Percentiles rank a stretch among this genome's conserved stretches.
Conservation (phyloP, 2,113 vertebrate genomes). For the Leucopsar rothschildi region DNA sequence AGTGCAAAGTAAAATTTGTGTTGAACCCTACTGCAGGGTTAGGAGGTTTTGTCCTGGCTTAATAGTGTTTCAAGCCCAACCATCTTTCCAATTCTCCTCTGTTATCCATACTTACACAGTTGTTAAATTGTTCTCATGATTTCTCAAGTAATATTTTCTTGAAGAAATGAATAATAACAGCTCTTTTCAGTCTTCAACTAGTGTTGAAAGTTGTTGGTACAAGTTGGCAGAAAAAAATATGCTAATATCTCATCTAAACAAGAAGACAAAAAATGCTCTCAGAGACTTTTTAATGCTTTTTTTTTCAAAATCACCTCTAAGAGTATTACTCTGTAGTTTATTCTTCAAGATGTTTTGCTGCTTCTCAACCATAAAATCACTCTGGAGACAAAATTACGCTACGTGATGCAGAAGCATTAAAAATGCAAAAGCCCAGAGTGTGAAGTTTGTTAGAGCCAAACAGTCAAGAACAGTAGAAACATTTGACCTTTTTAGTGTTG, state of each 20-base stretch:
- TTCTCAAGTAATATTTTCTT: background rate
- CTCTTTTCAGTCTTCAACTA: background rate
- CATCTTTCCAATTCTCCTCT: background rate
- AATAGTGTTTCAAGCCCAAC: background rate
- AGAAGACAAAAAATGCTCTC: background rate
- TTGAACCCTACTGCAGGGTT: background rate
- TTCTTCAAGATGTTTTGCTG: background rate
- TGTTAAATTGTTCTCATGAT: constrained; percentile 3
- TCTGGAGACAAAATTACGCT: background rate
- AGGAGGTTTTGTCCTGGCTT: fast-evolving
- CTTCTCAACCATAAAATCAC: background rate
- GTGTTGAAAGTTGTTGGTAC: background rate
- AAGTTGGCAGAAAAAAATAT: background rate
- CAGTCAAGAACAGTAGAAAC: background rate
- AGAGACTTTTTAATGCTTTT: background rate
- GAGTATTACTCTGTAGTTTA: background rate
- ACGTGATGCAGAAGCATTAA: background rate
- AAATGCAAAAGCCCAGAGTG: background rate
- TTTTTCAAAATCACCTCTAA: background rate
- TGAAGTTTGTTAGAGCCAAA: background rate
- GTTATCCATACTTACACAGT: fast-evolving
- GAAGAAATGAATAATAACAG: background rate
- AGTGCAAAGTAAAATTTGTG: background rate
- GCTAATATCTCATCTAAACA: background rate
- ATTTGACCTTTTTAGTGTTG: background rate